Evolutionary conservation across 2,797 vertebrate genomes (phyloP), one percentile per base, ranked within the genome.

Genomic region (Chelidonichthys spinosus): DNA sequence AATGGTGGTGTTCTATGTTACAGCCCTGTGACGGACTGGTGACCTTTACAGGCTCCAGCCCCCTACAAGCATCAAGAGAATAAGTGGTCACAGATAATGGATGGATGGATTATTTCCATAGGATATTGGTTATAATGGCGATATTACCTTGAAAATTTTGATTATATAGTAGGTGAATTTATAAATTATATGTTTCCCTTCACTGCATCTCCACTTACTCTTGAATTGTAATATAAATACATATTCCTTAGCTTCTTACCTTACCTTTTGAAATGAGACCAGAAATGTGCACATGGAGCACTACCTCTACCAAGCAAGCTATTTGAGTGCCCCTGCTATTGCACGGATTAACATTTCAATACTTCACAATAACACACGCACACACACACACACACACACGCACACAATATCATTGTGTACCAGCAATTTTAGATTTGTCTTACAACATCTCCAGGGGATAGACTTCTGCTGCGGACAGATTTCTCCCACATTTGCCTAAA

Each of bases 401-500:
- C 37, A 49, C 25, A 25, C 25, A 44, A 68, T 60, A 58, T 75
- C 39, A 43, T 42, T 35, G 35, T 59, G 33, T 52, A 78, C 37
- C 46, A 72, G 6, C 13, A 32, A 63, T 78, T 81, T 69, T 15
- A 68, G 58, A 42, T 82, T 60, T 43, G 55, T 60, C 64, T 69
- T 25, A 55, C 35, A 56, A 32, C 37, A 55, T 77, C 67, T 70
- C 78, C 54, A 61, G 50, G 59, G 82, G 33, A 52, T 7, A 55
- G 36, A 76, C 11, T 70, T 76, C 70, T 60, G 67, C 68, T 74
- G 63, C 40, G 47, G 70, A 78, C 68, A 67, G 63, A 80, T 85
- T 85, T 87, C 71, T 82, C 70, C 63, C 68, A 78, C 61, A 82
- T 84, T 76, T 50, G 46, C 35, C n/a, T 47, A 59, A 82, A 65